Percentiles rank a stretch among this genome's conserved stretches.
phyloP scores from a whole-genome alignment of 2,113 vertebrate species.

The Polypterus senegalus region DNA sequence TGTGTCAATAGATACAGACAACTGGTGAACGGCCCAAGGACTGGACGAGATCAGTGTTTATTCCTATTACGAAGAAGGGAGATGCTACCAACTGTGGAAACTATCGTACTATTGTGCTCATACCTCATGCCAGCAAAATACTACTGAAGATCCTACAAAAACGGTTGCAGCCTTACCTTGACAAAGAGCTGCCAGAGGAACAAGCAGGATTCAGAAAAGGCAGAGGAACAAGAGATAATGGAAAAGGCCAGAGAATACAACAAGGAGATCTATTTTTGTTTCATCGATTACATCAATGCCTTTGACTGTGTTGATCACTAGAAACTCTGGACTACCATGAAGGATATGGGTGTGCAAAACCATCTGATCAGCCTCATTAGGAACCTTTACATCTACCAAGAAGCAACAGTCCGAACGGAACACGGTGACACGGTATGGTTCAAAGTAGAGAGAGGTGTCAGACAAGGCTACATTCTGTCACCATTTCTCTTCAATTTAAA shows the following conservation, averaged over 20 bases:
- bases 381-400: conserved; percentile 9
- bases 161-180: conserved; percentile 4
- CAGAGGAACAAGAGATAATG: conserved; percentile 9
- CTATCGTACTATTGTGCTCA: conserved; percentile 5
- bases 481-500: conserved; percentile 9
- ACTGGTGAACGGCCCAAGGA: neutral
- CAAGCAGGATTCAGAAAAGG: conserved; percentile 10
- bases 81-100: neutral
- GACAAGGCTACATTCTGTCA: conserved; percentile 4
- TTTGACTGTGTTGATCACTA: conserved; percentile 9
- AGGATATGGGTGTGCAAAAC: conserved; percentile 9
- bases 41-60: neutral
- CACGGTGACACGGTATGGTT: conserved; percentile 4
- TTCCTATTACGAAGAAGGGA: neutral
- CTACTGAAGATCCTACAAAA: conserved; percentile 11
- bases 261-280: conserved; percentile 3
- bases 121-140: conserved; percentile 9
- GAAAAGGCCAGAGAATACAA: conserved; percentile 6
- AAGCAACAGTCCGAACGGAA: neutral
- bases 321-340: conserved; percentile 5
- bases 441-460: neutral
- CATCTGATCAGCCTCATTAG: conserved; percentile 7
- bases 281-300: conserved; percentile 7
- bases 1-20: too few species aligned
- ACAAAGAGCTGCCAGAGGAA: conserved; percentile 6